phyloP scores from a whole-genome alignment of 2,113 vertebrate genomes.

The Scomber japonicus region DNA sequence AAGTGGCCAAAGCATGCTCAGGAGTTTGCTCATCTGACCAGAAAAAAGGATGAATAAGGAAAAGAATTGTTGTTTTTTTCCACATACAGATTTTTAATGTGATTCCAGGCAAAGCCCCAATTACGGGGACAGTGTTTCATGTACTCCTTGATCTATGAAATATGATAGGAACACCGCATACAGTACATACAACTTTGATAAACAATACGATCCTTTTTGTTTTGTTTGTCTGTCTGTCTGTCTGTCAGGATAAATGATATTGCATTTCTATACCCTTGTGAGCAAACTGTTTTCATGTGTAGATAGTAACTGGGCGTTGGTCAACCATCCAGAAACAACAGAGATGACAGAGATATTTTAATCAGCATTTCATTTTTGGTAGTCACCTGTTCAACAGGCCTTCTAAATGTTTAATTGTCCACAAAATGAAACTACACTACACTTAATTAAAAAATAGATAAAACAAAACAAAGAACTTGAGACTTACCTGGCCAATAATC shows the following conservation, averaged over 20 bases:
- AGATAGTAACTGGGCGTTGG: not conserved
- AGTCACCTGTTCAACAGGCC: not conserved
- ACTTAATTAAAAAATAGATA: not conserved
- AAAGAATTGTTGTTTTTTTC: not conserved
- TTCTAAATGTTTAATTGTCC: not conserved
- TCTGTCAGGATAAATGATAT: not conserved
- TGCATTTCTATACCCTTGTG: not conserved
- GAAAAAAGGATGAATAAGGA: not conserved
- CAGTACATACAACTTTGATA: not conserved
- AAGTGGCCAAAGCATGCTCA: conserved; percentile 55
- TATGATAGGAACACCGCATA: not conserved
- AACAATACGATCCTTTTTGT: not conserved
- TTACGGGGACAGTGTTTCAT: not conserved
- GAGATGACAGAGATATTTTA: not conserved
- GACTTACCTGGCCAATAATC: conserved; percentile 72
- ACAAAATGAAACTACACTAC: not conserved
- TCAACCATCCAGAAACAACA: not conserved
- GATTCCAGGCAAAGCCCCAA: not conserved
- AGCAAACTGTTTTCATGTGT: not conserved
- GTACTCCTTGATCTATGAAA: not conserved
- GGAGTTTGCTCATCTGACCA: conserved; percentile 61
- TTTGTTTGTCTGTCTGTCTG: not conserved
- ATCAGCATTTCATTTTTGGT: not conserved
- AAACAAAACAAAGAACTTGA: not conserved
- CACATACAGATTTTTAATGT: not conserved